phyloP scores from a whole-genome alignment of 2,797 vertebrate species.

The Knipowitschia caucasica region DNA sequence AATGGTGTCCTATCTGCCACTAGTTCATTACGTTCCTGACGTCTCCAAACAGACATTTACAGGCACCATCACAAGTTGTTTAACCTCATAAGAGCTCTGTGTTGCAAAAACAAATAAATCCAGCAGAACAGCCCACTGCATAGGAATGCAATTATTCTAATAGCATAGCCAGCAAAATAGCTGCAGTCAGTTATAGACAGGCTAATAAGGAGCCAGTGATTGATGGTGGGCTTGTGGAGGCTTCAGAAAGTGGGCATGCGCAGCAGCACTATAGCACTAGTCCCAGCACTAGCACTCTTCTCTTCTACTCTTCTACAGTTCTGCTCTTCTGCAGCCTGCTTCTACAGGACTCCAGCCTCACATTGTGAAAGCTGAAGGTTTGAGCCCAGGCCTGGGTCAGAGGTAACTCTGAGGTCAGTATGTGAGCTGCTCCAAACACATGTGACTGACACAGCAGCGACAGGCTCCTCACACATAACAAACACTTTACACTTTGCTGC shows the following conservation, averaged over 20 bases:
- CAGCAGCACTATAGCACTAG: too few relatives aligned
- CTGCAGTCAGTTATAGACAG: slow-evolving; percentile 65
- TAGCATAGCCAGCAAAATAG: slow-evolving; percentile 60
- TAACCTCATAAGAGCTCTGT: slow-evolving; percentile 62
- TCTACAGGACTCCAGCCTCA: slow-evolving; percentile 21
- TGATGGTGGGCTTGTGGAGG: slow-evolving; percentile 52
- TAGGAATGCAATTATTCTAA: slow-evolving; percentile 74
- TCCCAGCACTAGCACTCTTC: too few relatives aligned
- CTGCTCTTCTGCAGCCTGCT: slow-evolving; percentile 38
- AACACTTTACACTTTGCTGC: not conserved
- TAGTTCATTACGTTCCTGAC: slow-evolving; percentile 43
- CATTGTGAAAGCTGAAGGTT: slow-evolving; percentile 41
- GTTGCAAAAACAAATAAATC: slow-evolving; percentile 69
- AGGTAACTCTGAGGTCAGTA: slow-evolving; percentile 32
- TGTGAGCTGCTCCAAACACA: slow-evolving; percentile 4
- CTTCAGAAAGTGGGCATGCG: slow-evolving; percentile 28
- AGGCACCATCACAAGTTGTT: slow-evolving; percentile 55
- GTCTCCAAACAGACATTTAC: slow-evolving; percentile 41
- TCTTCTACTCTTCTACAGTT: not conserved
- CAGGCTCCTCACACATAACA: not conserved
- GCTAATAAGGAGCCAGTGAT: slow-evolving; percentile 67
- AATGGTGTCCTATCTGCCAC: slow-evolving; percentile 13
- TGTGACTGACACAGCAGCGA: not conserved
- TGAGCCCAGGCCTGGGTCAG: slow-evolving; percentile 21
- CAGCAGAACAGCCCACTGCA: slow-evolving; percentile 52